Conservation (phyloP, 2,797 vertebrate genomes). For the Macropodus opercularis region DNA sequence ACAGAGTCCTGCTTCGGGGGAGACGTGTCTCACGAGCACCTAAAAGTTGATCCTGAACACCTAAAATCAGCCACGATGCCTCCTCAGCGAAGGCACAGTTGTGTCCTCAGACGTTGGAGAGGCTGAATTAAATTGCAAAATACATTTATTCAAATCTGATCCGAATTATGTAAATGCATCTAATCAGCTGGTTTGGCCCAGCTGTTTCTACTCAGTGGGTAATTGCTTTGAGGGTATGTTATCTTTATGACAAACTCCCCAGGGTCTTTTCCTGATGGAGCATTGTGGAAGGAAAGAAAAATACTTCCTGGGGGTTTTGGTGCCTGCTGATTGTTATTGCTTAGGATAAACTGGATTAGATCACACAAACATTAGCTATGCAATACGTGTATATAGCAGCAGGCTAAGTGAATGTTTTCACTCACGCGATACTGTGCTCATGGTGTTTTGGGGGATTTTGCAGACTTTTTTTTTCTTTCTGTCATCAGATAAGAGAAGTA, state of each 20-base stretch:
- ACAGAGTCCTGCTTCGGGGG: neutral
- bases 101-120: conserved; percentile 8
- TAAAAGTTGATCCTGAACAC: neutral
- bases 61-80: neutral
- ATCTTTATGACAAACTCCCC: conserved; percentile 63
- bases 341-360: conserved; percentile 22
- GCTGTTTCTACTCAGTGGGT: conserved; percentile 60
- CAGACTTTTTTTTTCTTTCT: neutral
- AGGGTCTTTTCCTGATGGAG: conserved; percentile 35
- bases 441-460: neutral
- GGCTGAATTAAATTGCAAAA: conserved; percentile 34
- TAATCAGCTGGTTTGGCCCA: conserved; percentile 65
- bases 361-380: conserved; percentile 10
- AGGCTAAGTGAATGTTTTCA: neutral
- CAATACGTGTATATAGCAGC: conserved; percentile 1
- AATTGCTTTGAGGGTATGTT: conserved; percentile 63
- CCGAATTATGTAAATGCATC: conserved; percentile 67
- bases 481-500: neutral
- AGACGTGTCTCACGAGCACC: neutral
- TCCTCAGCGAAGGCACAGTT: neutral
- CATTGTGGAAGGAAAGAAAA: conserved; percentile 33
- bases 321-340: conserved; percentile 35
- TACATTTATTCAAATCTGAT: conserved; percentile 58
- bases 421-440: neutral
- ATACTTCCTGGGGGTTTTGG: conserved; percentile 28